phyloP scores from a whole-genome alignment of 2,797 vertebrate genomes.

The Cyprinodon diabolis region DNA sequence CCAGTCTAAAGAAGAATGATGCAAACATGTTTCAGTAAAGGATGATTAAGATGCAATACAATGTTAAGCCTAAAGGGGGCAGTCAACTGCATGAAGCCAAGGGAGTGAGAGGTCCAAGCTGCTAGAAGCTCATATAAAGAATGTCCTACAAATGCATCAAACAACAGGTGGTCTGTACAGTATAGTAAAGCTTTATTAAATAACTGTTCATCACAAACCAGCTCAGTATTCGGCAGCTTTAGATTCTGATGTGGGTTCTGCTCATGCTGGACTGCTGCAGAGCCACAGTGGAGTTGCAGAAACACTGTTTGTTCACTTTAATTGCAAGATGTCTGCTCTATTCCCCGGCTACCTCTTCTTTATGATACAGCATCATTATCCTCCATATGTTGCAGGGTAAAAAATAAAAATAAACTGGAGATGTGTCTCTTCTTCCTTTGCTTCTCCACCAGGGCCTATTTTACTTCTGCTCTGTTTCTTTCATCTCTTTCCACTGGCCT shows the following conservation, averaged over 20 bases:
- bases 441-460: conserved; percentile 57
- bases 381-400: conserved; percentile 23
- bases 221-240: conserved; percentile 4
- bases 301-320: conserved; percentile 70
- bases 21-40: background rate
- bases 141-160: background rate
- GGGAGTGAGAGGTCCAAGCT: conserved; percentile 11
- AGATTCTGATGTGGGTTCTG: conserved; percentile 12
- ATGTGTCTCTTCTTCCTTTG: conserved; percentile 32
- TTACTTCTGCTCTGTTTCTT: conserved; percentile 61
- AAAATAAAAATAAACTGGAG: conserved; percentile 1
- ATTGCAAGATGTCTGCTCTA: conserved; percentile 67
- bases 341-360: conserved; percentile 66
- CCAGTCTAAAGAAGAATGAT: background rate
- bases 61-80: conserved; percentile 59
- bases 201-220: conserved; percentile 32
- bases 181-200: conserved; percentile 6
- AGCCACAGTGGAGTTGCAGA: conserved; percentile 43
- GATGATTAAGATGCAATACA: conserved; percentile 43
- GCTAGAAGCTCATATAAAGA: conserved; percentile 17
- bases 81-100: conserved; percentile 52
- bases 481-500: conserved; percentile 70
- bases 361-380: conserved; percentile 74
- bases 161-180: background rate
- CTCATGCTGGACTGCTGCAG: conserved; percentile 7